Base-by-base conservation (phyloP, 2,888 invertebrate species). In the Brachypterus glaber region DNA sequence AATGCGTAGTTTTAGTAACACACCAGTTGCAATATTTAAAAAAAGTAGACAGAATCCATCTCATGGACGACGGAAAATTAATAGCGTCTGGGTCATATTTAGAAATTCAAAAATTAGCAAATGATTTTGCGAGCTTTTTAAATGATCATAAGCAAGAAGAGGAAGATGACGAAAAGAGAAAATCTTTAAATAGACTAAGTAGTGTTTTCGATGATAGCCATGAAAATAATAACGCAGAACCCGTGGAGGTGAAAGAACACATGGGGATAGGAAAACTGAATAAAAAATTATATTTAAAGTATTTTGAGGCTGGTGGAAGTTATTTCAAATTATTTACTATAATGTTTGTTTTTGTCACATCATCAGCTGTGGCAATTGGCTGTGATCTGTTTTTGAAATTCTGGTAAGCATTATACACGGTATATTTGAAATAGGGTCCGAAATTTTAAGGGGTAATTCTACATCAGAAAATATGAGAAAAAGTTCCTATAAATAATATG, bases 371-470 rank as follows among this genome's bases (percentile, higher is more conserved):
- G 25, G 83, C 80, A 1, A 87, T 85, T 7, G 73, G 74, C 4
- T 76, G 80, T 1, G 89, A 89, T 60, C 86, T 78, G 66, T 89
- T 84, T 69, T 73, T 87, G 4, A 75, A 82, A 4, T 77, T 74
- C 55, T 88, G 86, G 86, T 79, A 52, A 67, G 65, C 54, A n/a
- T n/a, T n/a, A n/a, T n/a, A n/a, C n/a, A n/a, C n/a, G n/a, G n/a
- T n/a, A n/a, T n/a, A n/a, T n/a, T n/a, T n/a, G n/a, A n/a, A n/a
- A n/a, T n/a, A n/a, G n/a, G n/a, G n/a, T n/a, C n/a, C n/a, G n/a
- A n/a, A 18, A 29, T 33, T 35, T 38, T 27, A 34, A 7, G n/a
- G n/a, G n/a, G n/a, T n/a, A n/a, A n/a, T n/a, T n/a, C n/a, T n/a
- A n/a, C n/a, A n/a, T n/a, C n/a, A n/a, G n/a, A n/a, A n/a, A n/a